Evolutionary conservation across 2,888 invertebrate species (phyloP), one percentile per base, ranked within the genome.

Genomic region (Meloe dianella): DNA sequence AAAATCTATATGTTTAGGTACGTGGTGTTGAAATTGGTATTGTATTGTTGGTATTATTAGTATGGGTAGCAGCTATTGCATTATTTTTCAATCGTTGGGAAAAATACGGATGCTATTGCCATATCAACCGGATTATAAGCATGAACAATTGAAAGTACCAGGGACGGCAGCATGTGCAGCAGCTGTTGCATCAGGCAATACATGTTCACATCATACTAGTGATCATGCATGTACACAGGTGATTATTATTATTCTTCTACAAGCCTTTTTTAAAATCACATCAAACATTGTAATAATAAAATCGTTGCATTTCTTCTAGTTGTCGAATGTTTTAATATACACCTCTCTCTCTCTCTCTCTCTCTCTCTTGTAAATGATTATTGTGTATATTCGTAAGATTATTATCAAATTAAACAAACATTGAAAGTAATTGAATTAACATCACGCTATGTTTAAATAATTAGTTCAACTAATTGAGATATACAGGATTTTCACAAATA

Each of bases 11-110:
- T n/a, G n/a, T n/a, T n/a, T 81, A 94, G 92, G 94, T 96, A 80
- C 90, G 95, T 74, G 94, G 94, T 63, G 94, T 95, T 74, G 96
- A 96, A 86, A 92, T 96, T 77, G 94, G 94, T 72, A 94, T 96
- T 79, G 94, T 94, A 65, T 89, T 93, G 32, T 85, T 94, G 80
- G 94, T 94, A 65, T 86, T 94, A 71, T 86, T 92, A 79, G 92
- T 94, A 47, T 94, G 94, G 94, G 90, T 92, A 22, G 93, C 91
- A n/a, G 94, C 94, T 27, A 94, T 94, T 77, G 91, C 92, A 0
- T 85, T 94, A 64, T 94, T 94, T 86, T 94, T 94, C 86, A 93
- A 94, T 82, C 89, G 94, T 66, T 94, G 93, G 94, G 94, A 65
- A 94, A 94, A 85, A 94, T 94, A 70, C 89, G 95, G 57, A 95